Evolutionary conservation across 2,797 vertebrate genomes (phyloP).

Genomic region (Orestias chungarensis): DNA sequence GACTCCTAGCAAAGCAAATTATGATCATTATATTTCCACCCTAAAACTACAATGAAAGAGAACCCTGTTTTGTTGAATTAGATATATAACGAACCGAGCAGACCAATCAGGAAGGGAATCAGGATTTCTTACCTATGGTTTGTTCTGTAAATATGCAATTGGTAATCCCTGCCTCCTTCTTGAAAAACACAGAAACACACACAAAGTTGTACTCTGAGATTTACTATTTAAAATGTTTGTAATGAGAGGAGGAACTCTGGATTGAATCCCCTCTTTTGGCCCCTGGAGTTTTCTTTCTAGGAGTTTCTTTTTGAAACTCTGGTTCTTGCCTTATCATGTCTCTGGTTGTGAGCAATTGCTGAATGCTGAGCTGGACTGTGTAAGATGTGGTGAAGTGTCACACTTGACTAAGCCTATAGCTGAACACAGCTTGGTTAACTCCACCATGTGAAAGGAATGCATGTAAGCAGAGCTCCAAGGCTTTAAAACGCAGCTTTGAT

Average conservation of each 20-base stretch:
- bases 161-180: neutral
- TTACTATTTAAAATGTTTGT: constrained; percentile 39
- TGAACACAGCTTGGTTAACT: constrained; percentile 37
- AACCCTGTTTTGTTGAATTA: constrained; percentile 13
- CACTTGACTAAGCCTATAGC: constrained; percentile 63
- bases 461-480: constrained; percentile 21
- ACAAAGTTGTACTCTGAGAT: constrained; percentile 32
- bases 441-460: constrained; percentile 27
- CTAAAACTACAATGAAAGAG: constrained; percentile 15
- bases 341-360: constrained; percentile 56
- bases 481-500: constrained; percentile 20
- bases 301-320: constrained; percentile 36
- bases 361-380: constrained; percentile 34
- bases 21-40: constrained; percentile 27
- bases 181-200: neutral
- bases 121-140: constrained; percentile 35
- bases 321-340: constrained; percentile 29
- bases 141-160: constrained; percentile 39
- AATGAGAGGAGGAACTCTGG: constrained; percentile 55
- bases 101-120: constrained; percentile 11
- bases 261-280: constrained; percentile 52
- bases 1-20: constrained; percentile 55
- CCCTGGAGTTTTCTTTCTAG: constrained; percentile 53
- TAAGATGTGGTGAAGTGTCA: constrained; percentile 53
- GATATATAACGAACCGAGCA: constrained; percentile 23